Percentiles rank a stretch among this genome's conserved stretches.
Conservation (phyloP, 2,797 vertebrate species). For the Steatocranus sp. region DNA sequence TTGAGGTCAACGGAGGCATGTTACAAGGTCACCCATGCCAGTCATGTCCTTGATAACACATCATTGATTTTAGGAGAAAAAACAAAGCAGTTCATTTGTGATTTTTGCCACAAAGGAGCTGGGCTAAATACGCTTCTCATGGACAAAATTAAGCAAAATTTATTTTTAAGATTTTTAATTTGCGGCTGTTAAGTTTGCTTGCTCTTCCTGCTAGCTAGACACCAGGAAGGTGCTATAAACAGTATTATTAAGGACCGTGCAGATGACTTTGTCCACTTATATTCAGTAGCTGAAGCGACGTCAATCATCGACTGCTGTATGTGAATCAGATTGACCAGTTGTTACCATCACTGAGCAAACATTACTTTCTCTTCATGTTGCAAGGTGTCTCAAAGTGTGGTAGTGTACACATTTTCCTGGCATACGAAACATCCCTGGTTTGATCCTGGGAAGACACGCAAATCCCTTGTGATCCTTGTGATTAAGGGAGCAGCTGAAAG, state of each 20-base stretch:
- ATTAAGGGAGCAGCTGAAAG: not conserved
- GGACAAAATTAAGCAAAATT: not conserved
- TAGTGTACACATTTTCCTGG: not conserved
- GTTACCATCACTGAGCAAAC: not conserved
- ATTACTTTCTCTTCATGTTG: not conserved
- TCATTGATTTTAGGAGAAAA: not conserved
- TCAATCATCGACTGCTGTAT: not conserved
- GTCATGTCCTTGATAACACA: not conserved
- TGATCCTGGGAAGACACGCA: not conserved
- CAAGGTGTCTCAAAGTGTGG: not conserved
- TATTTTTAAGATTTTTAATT: not conserved
- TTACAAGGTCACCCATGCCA: not conserved
- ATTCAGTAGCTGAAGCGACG: not conserved
- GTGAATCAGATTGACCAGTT: not conserved
- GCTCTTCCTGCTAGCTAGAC: fast-evolving
- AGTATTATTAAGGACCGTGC: not conserved
- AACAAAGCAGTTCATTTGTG: not conserved
- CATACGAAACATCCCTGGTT: not conserved
- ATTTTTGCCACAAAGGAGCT: not conserved
- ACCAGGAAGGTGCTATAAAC: not conserved
- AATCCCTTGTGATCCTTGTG: not conserved
- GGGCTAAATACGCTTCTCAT: not conserved
- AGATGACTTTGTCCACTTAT: not conserved
- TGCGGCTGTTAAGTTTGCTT: too few species aligned
- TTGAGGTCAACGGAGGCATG: slow-evolving; percentile 4